Percentiles rank a stretch among this genome's conserved stretches.
These are phyloP conservation scores for Porphyrio hochstetteri DNA, from an alignment of 2,113 vertebrate genomes.

Conservation along the genomic window DNA sequence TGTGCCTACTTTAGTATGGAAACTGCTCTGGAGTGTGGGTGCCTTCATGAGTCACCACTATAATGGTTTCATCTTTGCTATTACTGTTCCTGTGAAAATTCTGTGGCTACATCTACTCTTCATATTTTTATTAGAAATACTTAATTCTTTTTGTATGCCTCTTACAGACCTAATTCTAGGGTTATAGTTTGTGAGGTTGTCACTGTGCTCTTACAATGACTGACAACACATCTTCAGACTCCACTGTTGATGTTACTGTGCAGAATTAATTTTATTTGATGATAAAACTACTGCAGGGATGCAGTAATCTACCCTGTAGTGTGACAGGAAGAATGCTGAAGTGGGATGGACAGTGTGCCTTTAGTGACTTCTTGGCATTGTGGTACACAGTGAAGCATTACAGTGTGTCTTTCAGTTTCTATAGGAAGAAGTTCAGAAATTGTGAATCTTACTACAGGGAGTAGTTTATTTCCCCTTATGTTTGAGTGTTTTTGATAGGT, in stretches of 20 bases:
- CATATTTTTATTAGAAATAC: not conserved
- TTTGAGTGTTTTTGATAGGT: slow-evolving; percentile 75
- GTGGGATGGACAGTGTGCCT: not conserved
- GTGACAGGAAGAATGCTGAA: not conserved
- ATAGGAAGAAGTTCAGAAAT: not conserved
- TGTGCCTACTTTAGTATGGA: not conserved
- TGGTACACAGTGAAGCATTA: not conserved
- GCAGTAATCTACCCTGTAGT: not conserved
- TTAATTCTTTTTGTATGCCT: not conserved
- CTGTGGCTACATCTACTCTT: not conserved
- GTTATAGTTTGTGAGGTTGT: not conserved
- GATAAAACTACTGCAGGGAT: not conserved
- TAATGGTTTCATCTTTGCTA: not conserved
- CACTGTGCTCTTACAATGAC: not conserved
- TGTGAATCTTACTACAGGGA: not conserved
- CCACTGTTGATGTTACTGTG: not conserved
- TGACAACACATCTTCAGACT: not conserved
- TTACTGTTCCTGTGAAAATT: not conserved
- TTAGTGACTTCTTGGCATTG: not conserved
- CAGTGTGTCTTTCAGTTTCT: not conserved
- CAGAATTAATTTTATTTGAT: not conserved
- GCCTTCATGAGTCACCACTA: not conserved
- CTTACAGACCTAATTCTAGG: not conserved
- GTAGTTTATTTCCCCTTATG: slow-evolving; percentile 22
- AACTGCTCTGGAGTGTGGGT: not conserved